Evolutionary conservation across 2,113 vertebrate genomes (phyloP).

Genomic region (Dolichotis patagonum): DNA sequence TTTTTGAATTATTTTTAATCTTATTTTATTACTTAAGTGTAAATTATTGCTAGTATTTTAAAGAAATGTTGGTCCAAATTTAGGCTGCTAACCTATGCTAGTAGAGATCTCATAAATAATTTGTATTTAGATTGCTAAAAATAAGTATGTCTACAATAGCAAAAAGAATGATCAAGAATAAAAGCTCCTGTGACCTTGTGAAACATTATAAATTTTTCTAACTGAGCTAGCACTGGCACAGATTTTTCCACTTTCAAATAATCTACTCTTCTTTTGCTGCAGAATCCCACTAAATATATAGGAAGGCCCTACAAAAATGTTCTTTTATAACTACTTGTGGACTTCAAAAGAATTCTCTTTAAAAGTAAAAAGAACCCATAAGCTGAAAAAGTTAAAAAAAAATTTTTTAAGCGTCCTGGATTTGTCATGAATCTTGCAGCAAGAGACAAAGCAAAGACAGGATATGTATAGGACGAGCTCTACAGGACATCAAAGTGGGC

Average conservation of each 20-base stretch:
- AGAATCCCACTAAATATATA: background rate
- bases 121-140: conserved; percentile 49
- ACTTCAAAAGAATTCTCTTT: conserved; percentile 28
- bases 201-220: conserved; percentile 14
- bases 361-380: background rate
- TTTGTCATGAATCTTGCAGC: background rate
- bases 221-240: background rate
- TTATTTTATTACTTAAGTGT: conserved; percentile 25
- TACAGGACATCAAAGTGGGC: background rate
- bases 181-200: background rate
- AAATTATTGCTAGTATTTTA: background rate
- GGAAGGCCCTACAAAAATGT: background rate
- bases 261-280: background rate
- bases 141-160: background rate
- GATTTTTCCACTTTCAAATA: conserved; percentile 17
- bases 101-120: background rate
- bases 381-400: background rate
- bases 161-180: conserved; percentile 39
- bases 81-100: conserved; percentile 17
- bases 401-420: background rate
- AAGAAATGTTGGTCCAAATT: background rate
- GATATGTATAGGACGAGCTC: background rate
- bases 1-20: conserved; percentile 7
- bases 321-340: background rate
- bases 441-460: background rate